These are phyloP conservation scores for Leptinotarsa juncta DNA, from an alignment of 2,888 invertebrate species.

Conservation along the genomic window DNA sequence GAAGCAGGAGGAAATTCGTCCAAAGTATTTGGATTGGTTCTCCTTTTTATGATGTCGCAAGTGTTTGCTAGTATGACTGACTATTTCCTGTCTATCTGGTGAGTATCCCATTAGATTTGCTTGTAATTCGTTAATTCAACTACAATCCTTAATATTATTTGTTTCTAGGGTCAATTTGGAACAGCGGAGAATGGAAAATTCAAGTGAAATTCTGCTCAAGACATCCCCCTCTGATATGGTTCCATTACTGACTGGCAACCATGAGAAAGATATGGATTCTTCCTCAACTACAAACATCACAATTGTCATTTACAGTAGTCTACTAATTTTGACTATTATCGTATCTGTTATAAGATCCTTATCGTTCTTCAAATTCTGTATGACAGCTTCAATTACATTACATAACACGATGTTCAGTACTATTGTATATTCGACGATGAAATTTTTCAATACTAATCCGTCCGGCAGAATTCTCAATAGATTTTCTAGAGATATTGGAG, in stretches of 20 bases:
- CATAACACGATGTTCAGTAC: slow-evolving; percentile 67
- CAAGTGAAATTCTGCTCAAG: not conserved
- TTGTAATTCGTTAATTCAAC: not conserved
- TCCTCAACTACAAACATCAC: slow-evolving; percentile 46
- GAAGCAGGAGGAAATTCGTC: slow-evolving; percentile 76
- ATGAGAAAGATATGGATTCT: not conserved
- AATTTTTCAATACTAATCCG: slow-evolving; percentile 76
- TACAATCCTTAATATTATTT: slow-evolving; percentile 75
- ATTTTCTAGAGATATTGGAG: slow-evolving; percentile 76
- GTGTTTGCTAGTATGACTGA: slow-evolving; percentile 79
- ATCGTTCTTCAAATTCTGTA: slow-evolving; percentile 68
- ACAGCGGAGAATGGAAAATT: slow-evolving; percentile 71
- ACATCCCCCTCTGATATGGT: not conserved
- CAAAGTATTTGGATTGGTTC: slow-evolving; percentile 53
- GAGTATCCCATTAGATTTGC: slow-evolving; percentile 48
- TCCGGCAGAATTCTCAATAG: slow-evolving; percentile 73
- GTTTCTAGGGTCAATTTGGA: slow-evolving; percentile 46
- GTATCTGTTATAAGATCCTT: slow-evolving; percentile 62
- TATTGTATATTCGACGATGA: slow-evolving; percentile 71
- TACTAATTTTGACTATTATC: slow-evolving; percentile 59
- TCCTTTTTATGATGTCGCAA: slow-evolving; percentile 76
- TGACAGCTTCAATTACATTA: slow-evolving; percentile 67
- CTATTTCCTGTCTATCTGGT: slow-evolving; percentile 84
- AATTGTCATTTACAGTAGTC: slow-evolving; percentile 59
- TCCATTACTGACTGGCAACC: not conserved